Percentiles rank a stretch among this genome's conserved stretches.
Evolutionary conservation across 2,797 vertebrate genomes (phyloP).

Genomic region (Lagodon rhomboides): DNA sequence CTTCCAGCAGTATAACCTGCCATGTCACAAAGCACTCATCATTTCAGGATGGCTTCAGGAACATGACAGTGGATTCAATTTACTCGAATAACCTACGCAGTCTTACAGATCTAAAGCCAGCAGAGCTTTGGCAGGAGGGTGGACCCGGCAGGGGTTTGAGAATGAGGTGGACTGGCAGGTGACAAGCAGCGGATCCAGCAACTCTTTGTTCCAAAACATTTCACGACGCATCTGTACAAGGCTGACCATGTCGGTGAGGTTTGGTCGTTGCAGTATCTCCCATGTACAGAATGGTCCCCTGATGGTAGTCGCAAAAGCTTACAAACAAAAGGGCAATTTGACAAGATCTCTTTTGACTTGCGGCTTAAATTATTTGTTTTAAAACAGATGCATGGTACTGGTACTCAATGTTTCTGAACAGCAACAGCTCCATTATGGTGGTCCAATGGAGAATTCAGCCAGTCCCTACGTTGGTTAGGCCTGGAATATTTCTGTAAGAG

Average conservation of each 20-base stretch:
- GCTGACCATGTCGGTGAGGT: not conserved
- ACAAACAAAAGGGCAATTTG: not conserved
- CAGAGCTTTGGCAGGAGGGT: slow-evolving; percentile 1
- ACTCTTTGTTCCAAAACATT: slow-evolving; percentile 1
- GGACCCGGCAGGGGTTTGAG: not conserved
- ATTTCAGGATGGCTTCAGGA: slow-evolving; percentile 22
- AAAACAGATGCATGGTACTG: too few species aligned
- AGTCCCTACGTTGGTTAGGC: too few species aligned
- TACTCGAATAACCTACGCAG: slow-evolving; percentile 4
- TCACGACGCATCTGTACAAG: not conserved
- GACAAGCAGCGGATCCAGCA: not conserved
- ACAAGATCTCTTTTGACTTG: not conserved
- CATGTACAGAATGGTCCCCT: not conserved
- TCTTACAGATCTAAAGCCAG: slow-evolving; percentile 15
- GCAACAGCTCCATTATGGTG: not conserved
- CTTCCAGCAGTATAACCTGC: slow-evolving; percentile 10
- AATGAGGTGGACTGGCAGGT: slow-evolving; percentile 1
- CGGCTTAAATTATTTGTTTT: too few species aligned
- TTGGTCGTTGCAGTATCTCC: not conserved
- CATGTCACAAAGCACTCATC: slow-evolving; percentile 34
- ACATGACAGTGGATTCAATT: slow-evolving; percentile 29
- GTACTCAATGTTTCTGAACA: not conserved
- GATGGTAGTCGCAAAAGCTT: not conserved
- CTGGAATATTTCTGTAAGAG: too few species aligned
- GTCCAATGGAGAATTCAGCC: not conserved